phyloP scores from a whole-genome alignment of 2,113 vertebrate genomes.

The Pangasianodon hypophthalmus region DNA sequence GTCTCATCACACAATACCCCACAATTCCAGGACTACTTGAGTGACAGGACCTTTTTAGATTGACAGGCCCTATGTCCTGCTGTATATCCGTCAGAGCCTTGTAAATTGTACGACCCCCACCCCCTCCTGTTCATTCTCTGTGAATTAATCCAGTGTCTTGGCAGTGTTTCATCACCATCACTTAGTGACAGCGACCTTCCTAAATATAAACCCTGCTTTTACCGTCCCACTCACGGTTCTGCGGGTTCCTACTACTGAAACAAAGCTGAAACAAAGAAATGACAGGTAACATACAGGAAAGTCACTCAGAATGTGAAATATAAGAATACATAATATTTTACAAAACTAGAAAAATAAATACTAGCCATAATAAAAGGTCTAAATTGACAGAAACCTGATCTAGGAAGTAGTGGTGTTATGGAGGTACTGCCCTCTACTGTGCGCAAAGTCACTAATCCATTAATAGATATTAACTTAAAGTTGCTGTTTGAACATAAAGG shows the following conservation, averaged over 20 bases:
- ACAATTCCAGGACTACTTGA: conserved; percentile 46
- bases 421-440: conserved; percentile 71
- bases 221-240: conserved; percentile 54
- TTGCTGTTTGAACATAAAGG: neutral
- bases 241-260: conserved; percentile 19
- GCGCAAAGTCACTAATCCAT: conserved; percentile 36
- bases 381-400: conserved; percentile 37
- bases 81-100: conserved; percentile 34
- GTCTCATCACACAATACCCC: neutral
- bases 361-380: conserved; percentile 28
- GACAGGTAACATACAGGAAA: neutral
- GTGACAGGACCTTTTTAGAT: conserved; percentile 22
- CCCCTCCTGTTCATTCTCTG: conserved; percentile 44
- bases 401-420: neutral
- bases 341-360: conserved; percentile 36
- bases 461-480: conserved; percentile 19
- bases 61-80: conserved; percentile 34
- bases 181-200: conserved; percentile 62
- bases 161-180: conserved; percentile 54
- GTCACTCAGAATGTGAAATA: neutral
- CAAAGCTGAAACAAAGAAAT: conserved; percentile 12
- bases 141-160: conserved; percentile 61
- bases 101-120: conserved; percentile 28
- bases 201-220: conserved; percentile 73
- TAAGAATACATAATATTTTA: conserved; percentile 33